phyloP scores from a whole-genome alignment of 2,113 vertebrate species.

The Oenanthe melanoleuca region DNA sequence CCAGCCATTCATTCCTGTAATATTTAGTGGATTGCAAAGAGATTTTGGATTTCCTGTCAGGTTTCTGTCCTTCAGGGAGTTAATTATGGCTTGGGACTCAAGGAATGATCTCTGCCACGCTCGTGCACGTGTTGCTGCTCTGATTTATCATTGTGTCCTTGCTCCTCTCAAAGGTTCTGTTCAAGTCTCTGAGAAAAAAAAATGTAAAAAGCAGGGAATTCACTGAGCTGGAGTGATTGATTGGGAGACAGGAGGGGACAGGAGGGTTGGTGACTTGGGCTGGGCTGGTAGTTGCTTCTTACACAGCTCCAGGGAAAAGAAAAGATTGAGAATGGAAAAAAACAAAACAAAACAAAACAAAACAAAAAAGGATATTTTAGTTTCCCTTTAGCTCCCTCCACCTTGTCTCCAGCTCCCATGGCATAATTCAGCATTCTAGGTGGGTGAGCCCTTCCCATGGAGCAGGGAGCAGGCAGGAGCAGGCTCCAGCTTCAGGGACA shows the following conservation, averaged over 20 bases:
- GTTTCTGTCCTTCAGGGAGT: slow-evolving; percentile 28
- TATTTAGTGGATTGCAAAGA: slow-evolving; percentile 42
- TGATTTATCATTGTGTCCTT: not conserved
- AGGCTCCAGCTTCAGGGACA: not conserved
- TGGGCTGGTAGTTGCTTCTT: not conserved
- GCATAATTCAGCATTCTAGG: rapidly evolving
- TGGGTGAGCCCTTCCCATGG: not conserved
- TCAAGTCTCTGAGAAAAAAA: not conserved
- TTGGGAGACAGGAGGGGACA: not conserved
- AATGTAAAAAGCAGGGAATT: not conserved
- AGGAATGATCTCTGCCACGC: not conserved
- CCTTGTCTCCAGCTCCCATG: rapidly evolving
- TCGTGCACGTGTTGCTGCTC: not conserved
- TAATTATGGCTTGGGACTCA: slow-evolving; percentile 9
- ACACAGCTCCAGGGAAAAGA: not conserved
- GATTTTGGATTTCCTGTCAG: slow-evolving; percentile 48
- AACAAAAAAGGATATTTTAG: not conserved
- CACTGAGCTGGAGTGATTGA: not conserved
- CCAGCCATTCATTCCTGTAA: slow-evolving; percentile 46
- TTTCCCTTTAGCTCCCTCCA: not conserved
- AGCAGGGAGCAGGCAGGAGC: not conserved
- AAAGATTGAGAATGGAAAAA: not conserved
- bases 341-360: too few species aligned
- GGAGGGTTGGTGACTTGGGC: not conserved
- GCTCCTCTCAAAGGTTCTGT: not conserved